Percentiles rank a stretch among this genome's conserved stretches.
Conservation (phyloP, 2,797 vertebrate genomes). For the Hapalemur alaotrensis region DNA sequence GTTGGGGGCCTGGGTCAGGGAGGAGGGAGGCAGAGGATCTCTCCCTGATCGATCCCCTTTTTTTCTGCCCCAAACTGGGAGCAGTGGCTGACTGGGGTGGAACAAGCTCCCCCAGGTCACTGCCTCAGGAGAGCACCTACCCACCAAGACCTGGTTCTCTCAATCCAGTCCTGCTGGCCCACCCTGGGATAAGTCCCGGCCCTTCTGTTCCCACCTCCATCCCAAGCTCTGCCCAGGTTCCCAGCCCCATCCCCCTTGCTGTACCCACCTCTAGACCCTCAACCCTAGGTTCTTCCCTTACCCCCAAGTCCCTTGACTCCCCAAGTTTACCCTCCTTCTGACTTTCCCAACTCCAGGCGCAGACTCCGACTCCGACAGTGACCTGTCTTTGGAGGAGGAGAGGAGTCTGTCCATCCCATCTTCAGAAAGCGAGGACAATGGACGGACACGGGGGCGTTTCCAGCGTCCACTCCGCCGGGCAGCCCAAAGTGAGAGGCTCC, state of each 20-base stretch:
- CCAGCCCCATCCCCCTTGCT: neutral
- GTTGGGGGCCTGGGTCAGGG: constrained; percentile 83
- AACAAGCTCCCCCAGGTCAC: neutral
- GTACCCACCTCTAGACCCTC: neutral
- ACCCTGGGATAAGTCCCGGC: neutral
- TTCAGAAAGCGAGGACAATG: constrained; percentile 97
- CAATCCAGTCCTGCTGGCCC: neutral
- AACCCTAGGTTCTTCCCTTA: neutral
- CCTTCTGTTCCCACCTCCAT: neutral
- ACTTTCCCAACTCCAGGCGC: constrained; percentile 85
- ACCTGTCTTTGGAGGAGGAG: constrained; percentile 97
- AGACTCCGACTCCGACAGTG: constrained; percentile 97
- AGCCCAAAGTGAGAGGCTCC: constrained; percentile 94
- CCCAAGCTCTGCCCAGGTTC: neutral
- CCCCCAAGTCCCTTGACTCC: neutral
- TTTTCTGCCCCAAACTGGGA: neutral
- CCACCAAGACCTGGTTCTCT: neutral
- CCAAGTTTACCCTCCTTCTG: neutral
- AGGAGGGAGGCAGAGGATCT: constrained; percentile 12
- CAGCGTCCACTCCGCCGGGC: constrained; percentile 93
- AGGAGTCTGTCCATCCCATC: constrained; percentile 97
- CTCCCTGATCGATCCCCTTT: accelerated
- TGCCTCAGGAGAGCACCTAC: neutral
- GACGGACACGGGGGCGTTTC: constrained; percentile 94
- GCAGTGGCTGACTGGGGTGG: neutral